These are phyloP conservation scores for Diploscapter pachys DNA, from an alignment of 1,140 invertebrate genomes.

Conservation along the genomic window DNA sequence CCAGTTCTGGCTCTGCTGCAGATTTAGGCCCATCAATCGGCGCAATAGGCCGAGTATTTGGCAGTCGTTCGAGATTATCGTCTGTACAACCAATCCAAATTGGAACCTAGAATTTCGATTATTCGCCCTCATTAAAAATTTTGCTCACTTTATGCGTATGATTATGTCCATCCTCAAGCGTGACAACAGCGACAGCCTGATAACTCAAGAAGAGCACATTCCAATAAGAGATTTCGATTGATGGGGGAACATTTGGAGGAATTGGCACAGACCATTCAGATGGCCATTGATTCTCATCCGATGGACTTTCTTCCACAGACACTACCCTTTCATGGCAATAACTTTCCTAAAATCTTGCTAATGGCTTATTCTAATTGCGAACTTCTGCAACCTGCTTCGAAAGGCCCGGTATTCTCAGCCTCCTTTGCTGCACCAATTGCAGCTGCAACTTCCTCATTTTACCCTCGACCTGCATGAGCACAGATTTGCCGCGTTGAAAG, in stretches of 20 bases:
- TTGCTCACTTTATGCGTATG: constrained; percentile 16
- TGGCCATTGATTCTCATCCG: constrained; percentile 17
- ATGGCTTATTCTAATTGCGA: no score
- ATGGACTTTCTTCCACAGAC: background rate
- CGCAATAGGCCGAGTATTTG: background rate
- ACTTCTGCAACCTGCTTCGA: no score
- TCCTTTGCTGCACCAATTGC: constrained; percentile 25
- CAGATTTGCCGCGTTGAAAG: constrained; percentile 36
- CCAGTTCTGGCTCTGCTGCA: no score
- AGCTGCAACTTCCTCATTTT: constrained; percentile 17
- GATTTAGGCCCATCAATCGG: constrained; percentile 8
- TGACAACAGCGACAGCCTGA: constrained; percentile 23
- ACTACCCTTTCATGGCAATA: constrained; percentile 34
- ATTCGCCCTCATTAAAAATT: no score
- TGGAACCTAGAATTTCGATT: constrained; percentile 4
- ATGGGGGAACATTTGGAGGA: constrained; percentile 30
- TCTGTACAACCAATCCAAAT: constrained; percentile 39
- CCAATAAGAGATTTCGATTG: constrained; percentile 38
- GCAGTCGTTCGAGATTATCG: constrained; percentile 21
- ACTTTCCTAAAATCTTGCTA: constrained; percentile 18
- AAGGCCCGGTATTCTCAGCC: constrained; percentile 28
- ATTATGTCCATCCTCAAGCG: constrained; percentile 31
- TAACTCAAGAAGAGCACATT: constrained; percentile 34
- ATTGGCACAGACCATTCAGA: constrained; percentile 26
- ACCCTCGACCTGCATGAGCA: constrained; percentile 23